Conservation (phyloP, 2,113 vertebrate species). For the Burhinus bistriatus region DNA sequence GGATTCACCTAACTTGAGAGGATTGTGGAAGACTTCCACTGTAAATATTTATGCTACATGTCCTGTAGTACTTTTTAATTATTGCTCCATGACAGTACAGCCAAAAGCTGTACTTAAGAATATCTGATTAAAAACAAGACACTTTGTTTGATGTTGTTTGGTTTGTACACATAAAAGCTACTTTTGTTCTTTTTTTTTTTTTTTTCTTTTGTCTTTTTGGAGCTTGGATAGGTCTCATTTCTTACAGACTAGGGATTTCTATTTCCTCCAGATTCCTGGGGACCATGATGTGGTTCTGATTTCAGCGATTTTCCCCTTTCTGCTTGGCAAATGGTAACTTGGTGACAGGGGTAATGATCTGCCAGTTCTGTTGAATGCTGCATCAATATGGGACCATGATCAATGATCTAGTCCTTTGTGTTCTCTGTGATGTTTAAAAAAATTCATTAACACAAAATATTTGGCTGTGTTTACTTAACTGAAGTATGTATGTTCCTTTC, state of each 20-base stretch:
- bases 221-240: not conserved
- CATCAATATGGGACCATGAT: not conserved
- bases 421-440: not conserved
- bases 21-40: not conserved
- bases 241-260: not conserved
- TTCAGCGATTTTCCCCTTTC: not conserved
- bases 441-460: not conserved
- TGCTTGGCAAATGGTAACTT: not conserved
- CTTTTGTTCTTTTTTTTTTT: not conserved
- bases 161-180: not conserved
- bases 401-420: not conserved
- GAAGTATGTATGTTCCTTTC: not conserved
- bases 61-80: not conserved
- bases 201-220: not conserved
- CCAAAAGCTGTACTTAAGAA: not conserved
- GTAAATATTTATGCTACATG: not conserved
- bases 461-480: not conserved
- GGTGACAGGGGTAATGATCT: not conserved
- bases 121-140: not conserved
- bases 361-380: not conserved
- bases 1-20: not conserved
- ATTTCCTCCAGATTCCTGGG: not conserved
- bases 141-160: not conserved
- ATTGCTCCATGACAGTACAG: not conserved
- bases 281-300: not conserved